A percentile compares a stretch with the other conserved stretches of the same genome.
These are phyloP conservation scores for Drosophila athabasca DNA, from an alignment of 1,140 invertebrate genomes.

Conservation along the genomic window DNA sequence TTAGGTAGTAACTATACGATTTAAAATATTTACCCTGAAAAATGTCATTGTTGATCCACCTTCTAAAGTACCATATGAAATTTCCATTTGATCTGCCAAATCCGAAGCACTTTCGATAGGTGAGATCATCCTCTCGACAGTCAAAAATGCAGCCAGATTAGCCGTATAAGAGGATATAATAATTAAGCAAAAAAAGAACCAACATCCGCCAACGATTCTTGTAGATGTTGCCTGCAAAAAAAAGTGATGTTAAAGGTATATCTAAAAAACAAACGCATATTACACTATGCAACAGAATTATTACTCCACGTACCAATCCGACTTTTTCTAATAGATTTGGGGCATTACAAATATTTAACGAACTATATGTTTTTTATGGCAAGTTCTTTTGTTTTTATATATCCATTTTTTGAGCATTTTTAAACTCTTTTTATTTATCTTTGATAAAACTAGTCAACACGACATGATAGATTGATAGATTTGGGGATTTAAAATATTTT, in stretches of 20 bases:
- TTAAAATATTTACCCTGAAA: slow-evolving; percentile 90
- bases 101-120: slow-evolving; percentile 95
- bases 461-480: too few relatives aligned
- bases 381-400: too few relatives aligned
- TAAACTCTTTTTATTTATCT: too few relatives aligned
- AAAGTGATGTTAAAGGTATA: not conserved
- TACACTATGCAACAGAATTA: too few relatives aligned
- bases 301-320: too few relatives aligned
- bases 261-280: not conserved
- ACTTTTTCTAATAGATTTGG: too few relatives aligned
- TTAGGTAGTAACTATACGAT: too few relatives aligned
- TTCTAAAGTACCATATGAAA: slow-evolving; percentile 92
- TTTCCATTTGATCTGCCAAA: slow-evolving; percentile 88
- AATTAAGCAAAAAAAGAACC: slow-evolving; percentile 93
- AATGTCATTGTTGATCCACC: slow-evolving; percentile 91
- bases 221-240: slow-evolving; percentile 15
- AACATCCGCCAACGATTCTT: slow-evolving; percentile 15
- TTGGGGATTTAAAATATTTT: too few relatives aligned
- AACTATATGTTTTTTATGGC: too few relatives aligned
- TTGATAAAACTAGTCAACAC: too few relatives aligned
- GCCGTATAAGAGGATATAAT: slow-evolving; percentile 98
- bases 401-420: too few relatives aligned
- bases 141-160: slow-evolving; percentile 96
- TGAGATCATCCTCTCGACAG: slow-evolving; percentile 93
- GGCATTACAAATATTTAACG: too few relatives aligned